Conservation (phyloP, 2,888 invertebrate species). For the Tetranychus piercei region DNA sequence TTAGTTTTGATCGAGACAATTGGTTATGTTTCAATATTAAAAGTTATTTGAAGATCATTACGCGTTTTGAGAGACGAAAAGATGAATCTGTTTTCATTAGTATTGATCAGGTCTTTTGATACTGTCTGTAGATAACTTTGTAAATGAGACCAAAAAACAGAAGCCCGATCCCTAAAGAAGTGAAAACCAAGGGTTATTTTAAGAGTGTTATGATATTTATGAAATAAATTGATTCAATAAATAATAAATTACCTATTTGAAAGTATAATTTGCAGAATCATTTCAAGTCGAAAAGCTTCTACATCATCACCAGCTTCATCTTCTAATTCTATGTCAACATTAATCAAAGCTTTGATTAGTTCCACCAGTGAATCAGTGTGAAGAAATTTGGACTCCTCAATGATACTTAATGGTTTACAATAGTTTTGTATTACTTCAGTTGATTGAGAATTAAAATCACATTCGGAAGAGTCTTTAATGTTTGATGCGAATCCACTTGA, state of each 20-base stretch:
- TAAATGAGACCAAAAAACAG: constrained; percentile 60
- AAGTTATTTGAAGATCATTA: too few relatives aligned
- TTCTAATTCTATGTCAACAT: constrained; percentile 15
- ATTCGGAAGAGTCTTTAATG: background rate
- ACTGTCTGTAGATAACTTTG: constrained; percentile 57
- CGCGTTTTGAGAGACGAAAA: too few relatives aligned
- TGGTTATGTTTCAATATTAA: too few relatives aligned
- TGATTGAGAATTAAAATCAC: constrained; percentile 2
- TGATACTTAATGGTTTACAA: constrained; percentile 72
- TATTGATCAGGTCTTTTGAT: too few relatives aligned
- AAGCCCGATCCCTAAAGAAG: constrained; percentile 54
- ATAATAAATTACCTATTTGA: constrained; percentile 45
- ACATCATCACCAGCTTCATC: constrained; percentile 22
- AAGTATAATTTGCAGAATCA: constrained; percentile 74
- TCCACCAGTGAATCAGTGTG: constrained; percentile 56
- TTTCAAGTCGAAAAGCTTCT: constrained; percentile 73
- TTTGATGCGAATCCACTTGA: constrained; percentile 10
- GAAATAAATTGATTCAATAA: constrained; percentile 2
- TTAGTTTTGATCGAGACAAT: too few relatives aligned
- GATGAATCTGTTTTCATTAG: too few relatives aligned
- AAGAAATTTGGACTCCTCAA: constrained; percentile 84
- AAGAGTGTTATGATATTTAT: background rate
- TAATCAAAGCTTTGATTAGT: constrained; percentile 35
- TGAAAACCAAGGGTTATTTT: constrained; percentile 22
- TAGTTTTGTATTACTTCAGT: constrained; percentile 31